Evolutionary conservation across 2,797 vertebrate species (phyloP).

Genomic region (Rhodeus uyekii): DNA sequence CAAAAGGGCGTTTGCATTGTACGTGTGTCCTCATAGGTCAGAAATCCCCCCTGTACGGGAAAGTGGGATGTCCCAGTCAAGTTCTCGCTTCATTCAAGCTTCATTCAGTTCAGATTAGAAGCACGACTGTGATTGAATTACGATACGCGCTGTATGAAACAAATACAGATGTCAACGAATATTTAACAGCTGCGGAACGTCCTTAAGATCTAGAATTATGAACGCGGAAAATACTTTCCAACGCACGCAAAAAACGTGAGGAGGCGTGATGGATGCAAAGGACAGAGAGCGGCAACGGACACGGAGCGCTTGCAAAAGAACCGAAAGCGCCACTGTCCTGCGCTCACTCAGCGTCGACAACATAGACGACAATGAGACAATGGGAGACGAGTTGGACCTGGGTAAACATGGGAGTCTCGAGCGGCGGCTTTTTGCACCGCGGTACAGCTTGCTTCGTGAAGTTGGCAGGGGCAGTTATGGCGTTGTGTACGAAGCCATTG

Average conservation of each 20-base stretch:
- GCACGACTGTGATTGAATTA: not conserved
- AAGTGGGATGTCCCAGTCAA: slow-evolving; percentile 32
- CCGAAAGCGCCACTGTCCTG: slow-evolving; percentile 60
- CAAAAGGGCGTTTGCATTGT: slow-evolving; percentile 14
- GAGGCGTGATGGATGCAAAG: slow-evolving; percentile 62
- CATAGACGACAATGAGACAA: slow-evolving; percentile 63
- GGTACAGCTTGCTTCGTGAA: slow-evolving; percentile 89
- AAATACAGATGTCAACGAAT: not conserved
- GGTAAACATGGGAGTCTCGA: slow-evolving; percentile 67
- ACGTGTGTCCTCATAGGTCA: slow-evolving; percentile 28
- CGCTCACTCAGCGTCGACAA: slow-evolving; percentile 68
- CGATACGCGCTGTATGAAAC: not conserved
- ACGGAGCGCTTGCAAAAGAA: slow-evolving; percentile 59
- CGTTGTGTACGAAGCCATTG: slow-evolving; percentile 91
- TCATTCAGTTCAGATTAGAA: slow-evolving; percentile 21
- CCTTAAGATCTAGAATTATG: slow-evolving; percentile 20
- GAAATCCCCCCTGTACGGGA: not conserved
- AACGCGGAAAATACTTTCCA: slow-evolving; percentile 15
- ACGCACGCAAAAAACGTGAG: slow-evolving; percentile 10
- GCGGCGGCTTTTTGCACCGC: slow-evolving; percentile 70
- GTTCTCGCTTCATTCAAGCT: slow-evolving; percentile 35
- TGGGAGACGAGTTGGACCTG: slow-evolving; percentile 65
- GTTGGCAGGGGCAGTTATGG: slow-evolving; percentile 92
- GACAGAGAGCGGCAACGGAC: slow-evolving; percentile 65
- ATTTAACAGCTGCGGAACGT: not conserved